Evolutionary conservation across 2,797 vertebrate species (phyloP), one percentile per base, ranked within the genome.

Genomic region (Cyprinella venusta): DNA sequence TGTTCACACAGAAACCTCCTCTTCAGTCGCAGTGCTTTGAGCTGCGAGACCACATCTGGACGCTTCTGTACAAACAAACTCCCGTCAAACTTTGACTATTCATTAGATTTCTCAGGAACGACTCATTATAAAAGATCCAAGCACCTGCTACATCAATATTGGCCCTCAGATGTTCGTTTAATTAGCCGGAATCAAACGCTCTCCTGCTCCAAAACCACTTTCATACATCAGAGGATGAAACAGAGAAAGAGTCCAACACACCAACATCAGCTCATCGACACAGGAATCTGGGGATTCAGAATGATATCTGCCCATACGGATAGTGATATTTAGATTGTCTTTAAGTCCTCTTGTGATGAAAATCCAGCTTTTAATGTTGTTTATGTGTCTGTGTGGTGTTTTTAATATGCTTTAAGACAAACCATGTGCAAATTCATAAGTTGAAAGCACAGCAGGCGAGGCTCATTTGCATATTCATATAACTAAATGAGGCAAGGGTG

Each of bases 111-210:
- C 70, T 85, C 76, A 84, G 74, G 82, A 87, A 79, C 79, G 68
- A 85, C 68, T 87, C 79, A 82, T 87, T 83, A 88, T 80, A 64
- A 80, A 78, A 54, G 75, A 88, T 84, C 75, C 72, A 84, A 83
- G 68, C 85, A 88, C 84, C 85, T 87, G 89, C 88, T 87, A 79
- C 81, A 88, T 78, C 82, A 80, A 65, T 80, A 74, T 80, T 54
- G 64, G 50, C 74, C 84, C 64, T 85, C 79, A 87, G 86, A 86
- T 85, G 80, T 84, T 86, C 80, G 78, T 85, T 86, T 88, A 86
- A 88, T 88, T 88, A 86, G 76, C 12, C 68, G 13, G 79, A 86
- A 87, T 87, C 81, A 87, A 84, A 82, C 61, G 59, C 80, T 74
- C 76, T 56, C 16, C 54, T 19, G 21, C 54, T 79, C 24, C 80